phyloP scores from a whole-genome alignment of 1,140 invertebrate genomes.

The Euwallacea similis region DNA sequence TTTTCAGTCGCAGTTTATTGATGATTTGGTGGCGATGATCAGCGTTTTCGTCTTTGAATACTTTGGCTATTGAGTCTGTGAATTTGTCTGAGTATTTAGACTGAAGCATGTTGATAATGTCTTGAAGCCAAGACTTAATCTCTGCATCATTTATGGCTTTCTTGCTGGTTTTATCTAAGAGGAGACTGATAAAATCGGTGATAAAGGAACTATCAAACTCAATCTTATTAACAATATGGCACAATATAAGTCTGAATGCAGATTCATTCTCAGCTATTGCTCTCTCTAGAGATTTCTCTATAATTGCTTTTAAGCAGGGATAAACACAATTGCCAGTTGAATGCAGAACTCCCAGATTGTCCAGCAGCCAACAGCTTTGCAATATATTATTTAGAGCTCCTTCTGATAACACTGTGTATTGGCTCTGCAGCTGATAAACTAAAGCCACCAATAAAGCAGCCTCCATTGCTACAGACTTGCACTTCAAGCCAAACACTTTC shows the following conservation, averaged over 20 bases:
- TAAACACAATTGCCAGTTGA: slow-evolving; percentile 56
- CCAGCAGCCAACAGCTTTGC: slow-evolving; percentile 57
- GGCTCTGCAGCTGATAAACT: slow-evolving; percentile 63
- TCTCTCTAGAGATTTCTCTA: slow-evolving; percentile 55
- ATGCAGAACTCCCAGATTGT: slow-evolving; percentile 57
- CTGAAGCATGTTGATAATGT: slow-evolving; percentile 3
- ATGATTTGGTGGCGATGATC: neutral
- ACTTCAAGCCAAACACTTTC: slow-evolving; percentile 61
- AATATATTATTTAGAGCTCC: slow-evolving; percentile 57
- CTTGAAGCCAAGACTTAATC: neutral
- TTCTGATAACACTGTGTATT: slow-evolving; percentile 56
- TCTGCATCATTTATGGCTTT: neutral
- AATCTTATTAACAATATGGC: slow-evolving; percentile 58
- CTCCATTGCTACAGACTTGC: slow-evolving; percentile 59
- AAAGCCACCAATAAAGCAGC: slow-evolving; percentile 61
- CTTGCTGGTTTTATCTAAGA: neutral
- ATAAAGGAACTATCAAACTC: slow-evolving; percentile 57
- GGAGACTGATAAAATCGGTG: neutral
- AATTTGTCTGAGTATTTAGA: neutral
- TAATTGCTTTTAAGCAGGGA: slow-evolving; percentile 59
- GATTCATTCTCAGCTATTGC: slow-evolving; percentile 51
- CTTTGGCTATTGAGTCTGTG: neutral
- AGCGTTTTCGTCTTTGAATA: neutral
- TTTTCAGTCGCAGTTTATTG: neutral
- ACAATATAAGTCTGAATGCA: slow-evolving; percentile 54